These are phyloP conservation scores for Trachelus stipa DNA, from an alignment of 2,888 invertebrate species.

Conservation along the genomic window DNA sequence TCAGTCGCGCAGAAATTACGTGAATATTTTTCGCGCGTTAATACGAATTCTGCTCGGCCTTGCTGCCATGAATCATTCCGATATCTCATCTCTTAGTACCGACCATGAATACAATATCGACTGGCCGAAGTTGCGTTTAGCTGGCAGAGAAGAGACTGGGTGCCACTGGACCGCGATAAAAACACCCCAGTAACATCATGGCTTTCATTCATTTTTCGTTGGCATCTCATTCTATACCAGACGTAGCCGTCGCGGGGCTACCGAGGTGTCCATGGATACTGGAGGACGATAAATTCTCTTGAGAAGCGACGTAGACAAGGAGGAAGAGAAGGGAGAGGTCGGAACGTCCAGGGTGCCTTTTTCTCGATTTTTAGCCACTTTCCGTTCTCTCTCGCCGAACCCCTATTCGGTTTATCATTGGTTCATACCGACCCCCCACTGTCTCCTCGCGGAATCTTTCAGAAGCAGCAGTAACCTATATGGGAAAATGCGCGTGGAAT, in stretches of 20 bases:
- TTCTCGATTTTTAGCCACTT: background rate
- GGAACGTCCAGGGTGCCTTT: background rate
- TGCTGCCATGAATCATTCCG: slow-evolving; percentile 42
- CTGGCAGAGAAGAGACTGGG: background rate
- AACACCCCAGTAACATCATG: slow-evolving; percentile 27
- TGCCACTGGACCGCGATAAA: slow-evolving; percentile 37
- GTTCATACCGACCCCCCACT: background rate
- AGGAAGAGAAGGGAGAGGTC: background rate
- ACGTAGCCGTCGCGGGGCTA: background rate
- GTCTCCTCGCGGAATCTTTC: background rate
- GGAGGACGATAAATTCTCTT: background rate
- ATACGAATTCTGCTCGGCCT: slow-evolving; percentile 44
- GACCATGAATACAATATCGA: slow-evolving; percentile 57
- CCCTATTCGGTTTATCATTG: background rate
- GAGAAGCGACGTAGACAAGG: background rate
- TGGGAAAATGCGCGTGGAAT: background rate
- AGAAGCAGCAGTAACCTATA: background rate
- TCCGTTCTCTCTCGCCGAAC: background rate
- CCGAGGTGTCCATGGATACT: background rate
- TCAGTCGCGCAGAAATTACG: background rate
- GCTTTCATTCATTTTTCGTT: background rate
- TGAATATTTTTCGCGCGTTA: slow-evolving; percentile 35
- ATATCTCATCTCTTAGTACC: slow-evolving; percentile 48
- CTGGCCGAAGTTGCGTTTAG: slow-evolving; percentile 23
- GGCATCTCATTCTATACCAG: background rate